Evolutionary conservation across 2,797 vertebrate species (phyloP).

Genomic region (Pantherophis vulpinus): DNA sequence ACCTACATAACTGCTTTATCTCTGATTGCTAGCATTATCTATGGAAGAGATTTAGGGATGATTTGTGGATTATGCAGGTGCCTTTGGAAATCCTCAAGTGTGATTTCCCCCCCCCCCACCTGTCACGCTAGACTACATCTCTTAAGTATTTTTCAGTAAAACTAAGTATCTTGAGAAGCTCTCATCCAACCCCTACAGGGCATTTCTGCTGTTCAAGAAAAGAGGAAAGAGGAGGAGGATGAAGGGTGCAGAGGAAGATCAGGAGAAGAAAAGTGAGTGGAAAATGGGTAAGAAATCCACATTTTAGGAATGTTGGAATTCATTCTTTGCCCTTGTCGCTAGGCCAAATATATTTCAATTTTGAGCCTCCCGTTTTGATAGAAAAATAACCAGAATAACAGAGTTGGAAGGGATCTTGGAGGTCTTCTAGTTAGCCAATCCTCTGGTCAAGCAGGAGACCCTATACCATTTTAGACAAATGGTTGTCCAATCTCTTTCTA

Average conservation of each 20-base stretch:
- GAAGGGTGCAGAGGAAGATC: neutral
- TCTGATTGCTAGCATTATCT: neutral
- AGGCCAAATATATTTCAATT: neutral
- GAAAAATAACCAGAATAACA: constrained; percentile 60
- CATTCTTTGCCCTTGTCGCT: neutral
- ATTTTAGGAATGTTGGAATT: neutral
- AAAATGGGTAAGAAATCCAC: neutral
- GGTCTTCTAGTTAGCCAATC: constrained; percentile 37
- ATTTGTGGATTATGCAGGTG: neutral
- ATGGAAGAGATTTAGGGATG: neutral
- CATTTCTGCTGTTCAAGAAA: neutral
- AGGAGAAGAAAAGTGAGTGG: neutral
- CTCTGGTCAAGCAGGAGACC: no score
- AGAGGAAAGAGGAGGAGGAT: neutral
- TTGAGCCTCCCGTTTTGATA: constrained; percentile 37
- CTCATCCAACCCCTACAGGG: constrained; percentile 6
- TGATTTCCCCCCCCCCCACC: neutral
- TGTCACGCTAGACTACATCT: neutral
- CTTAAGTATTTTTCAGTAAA: neutral
- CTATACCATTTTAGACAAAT: no score
- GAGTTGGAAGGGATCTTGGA: neutral
- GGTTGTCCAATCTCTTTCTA: no score
- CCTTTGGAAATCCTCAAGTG: neutral
- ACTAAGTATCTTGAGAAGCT: neutral
- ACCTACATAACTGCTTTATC: neutral